Base-by-base conservation (phyloP, 2,797 vertebrate genomes). In the Acomys russatus region DNA sequence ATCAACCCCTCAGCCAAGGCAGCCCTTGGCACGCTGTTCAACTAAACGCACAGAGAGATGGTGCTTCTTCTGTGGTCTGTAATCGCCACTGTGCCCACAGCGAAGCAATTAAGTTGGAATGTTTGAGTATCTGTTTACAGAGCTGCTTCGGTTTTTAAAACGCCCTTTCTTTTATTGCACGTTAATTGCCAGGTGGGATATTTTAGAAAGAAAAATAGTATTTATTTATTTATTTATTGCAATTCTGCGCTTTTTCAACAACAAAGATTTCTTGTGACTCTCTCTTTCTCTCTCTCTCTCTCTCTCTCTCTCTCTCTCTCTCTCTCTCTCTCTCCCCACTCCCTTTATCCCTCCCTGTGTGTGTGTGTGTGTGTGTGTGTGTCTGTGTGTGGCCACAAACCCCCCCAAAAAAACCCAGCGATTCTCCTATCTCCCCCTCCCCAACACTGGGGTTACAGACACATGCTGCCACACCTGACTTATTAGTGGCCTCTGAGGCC, bases 71-170 rank as follows among this genome's bases (percentile, higher is more conserved):
- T 17, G 5, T 9, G 30, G 84, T 33, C 87, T 54, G 33, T 35
- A 80, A 66, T 12, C 44, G 33, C 70, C 15, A 18, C 35, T 11
- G 74, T 70, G 77, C 54, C 33, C 0, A 4, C 14, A 30, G 38
- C 63, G 78, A 54, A 80, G 73, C 61, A 73, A 78, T 71, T 74
- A 70, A 73, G 54, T n/a, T 49, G 68, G 54, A 92, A 77, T n/a
- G 61, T 79, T 63, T 51, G 70, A 88, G 68, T 56, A 80, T 30
- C 44, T 76, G 71, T 93, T 88, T 18, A 79, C 92, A 91, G 70
- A n/a, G 90, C 22, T 51, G 20, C 66, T 86, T 92, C 63, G 15
- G 9, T 78, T 71, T 95, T 87, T 79, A 80, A 51, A 74, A 44
- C 9, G 25, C 1, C 23, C 10, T 80, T 91, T 80, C 76, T 78